Base-by-base conservation (phyloP, 2,113 vertebrate species). In the Speoplatyrhinus poulsoni region DNA sequence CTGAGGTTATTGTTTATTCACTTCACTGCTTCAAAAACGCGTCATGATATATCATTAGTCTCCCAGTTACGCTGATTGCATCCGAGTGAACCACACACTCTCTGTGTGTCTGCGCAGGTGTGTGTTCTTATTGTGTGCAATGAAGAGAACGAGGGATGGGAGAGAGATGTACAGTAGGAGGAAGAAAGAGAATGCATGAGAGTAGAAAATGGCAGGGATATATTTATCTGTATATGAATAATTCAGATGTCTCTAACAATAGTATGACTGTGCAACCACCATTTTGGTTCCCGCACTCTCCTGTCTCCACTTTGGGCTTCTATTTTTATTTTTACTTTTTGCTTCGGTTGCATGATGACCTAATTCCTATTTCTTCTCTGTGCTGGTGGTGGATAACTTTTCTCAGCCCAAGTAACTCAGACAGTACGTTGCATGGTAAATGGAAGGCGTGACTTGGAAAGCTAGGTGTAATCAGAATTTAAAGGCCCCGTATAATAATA, bases 181-280 rank as follows among this genome's bases (percentile, higher is more conserved):
- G 61, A 59, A 56, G 60, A 65, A 68, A 63, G 36, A 48, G 79
- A 72, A 83, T 17, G 56, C 36, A 57, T 0, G 12, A 60, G 46
- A 70, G 62, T 32, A 75, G 67, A 66, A 75, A 72, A 32, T 56
- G 75, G 68, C 70, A 55, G 74, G 73, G 70, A 73, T 77, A 76
- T 70, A 68, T 79, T 82, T 79, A 65, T 73, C 59, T 19, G 53
- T 48, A 32, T 73, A 78, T 89, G 57, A 89, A 88, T 85, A 75
- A 89, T 90, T 88, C 67, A 85, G 48, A 52, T 52, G 9, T 60
- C 59, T 75, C 76, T 17, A 54, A 70, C 77, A 85, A 74, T 67
- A 80, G 60, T 16, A 46, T 48, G 41, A 9, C 47, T 50, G 62
- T 32, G 17, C 63, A 73, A 57, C 57, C 70, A 68, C 58, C 57